Percentiles rank a stretch among this genome's conserved stretches.
phyloP scores from a whole-genome alignment of 2,888 invertebrate genomes.

The Eilema depressum region DNA sequence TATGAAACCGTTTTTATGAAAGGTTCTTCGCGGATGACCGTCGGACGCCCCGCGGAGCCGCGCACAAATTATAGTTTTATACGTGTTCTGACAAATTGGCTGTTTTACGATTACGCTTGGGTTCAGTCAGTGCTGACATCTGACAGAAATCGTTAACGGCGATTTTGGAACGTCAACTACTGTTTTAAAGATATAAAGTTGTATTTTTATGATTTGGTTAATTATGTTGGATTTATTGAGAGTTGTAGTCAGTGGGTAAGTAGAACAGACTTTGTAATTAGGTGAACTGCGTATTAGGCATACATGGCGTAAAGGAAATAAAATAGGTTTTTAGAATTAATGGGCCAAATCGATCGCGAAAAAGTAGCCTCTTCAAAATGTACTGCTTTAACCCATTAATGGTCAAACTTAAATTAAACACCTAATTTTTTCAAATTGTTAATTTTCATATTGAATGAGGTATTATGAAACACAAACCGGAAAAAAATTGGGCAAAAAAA shows the following conservation, averaged over 20 bases:
- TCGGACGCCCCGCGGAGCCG: conserved; percentile 47
- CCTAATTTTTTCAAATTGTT: too few species aligned
- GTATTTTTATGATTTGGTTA: conserved; percentile 14
- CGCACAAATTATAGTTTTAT: conserved; percentile 68
- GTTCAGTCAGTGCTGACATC: conserved; percentile 24
- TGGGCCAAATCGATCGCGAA: too few species aligned
- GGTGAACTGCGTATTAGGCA: too few species aligned
- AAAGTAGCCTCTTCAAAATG: too few species aligned
- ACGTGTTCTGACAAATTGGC: conserved; percentile 72
- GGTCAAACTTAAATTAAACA: too few species aligned
- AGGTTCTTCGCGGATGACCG: conserved; percentile 23
- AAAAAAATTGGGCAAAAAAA: too few species aligned
- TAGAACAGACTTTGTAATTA: conserved; percentile 8
- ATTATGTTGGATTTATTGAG: conserved; percentile 10
- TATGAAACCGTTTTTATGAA: conserved; percentile 30
- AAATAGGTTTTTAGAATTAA: too few species aligned
- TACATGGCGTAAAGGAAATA: too few species aligned
- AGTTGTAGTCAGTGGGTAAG: conserved; percentile 8
- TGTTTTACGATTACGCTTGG: conserved; percentile 62
- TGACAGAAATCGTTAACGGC: conserved; percentile 37
- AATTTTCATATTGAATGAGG: too few species aligned
- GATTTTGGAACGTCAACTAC: conserved; percentile 33
- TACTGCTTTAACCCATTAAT: too few species aligned
- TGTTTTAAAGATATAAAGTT: conserved; percentile 25
- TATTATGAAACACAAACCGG: too few species aligned